These are phyloP conservation scores for Patiria pectinifera DNA, from an alignment of 53 echinoderm and acorn worm species.

Conservation along the genomic window DNA sequence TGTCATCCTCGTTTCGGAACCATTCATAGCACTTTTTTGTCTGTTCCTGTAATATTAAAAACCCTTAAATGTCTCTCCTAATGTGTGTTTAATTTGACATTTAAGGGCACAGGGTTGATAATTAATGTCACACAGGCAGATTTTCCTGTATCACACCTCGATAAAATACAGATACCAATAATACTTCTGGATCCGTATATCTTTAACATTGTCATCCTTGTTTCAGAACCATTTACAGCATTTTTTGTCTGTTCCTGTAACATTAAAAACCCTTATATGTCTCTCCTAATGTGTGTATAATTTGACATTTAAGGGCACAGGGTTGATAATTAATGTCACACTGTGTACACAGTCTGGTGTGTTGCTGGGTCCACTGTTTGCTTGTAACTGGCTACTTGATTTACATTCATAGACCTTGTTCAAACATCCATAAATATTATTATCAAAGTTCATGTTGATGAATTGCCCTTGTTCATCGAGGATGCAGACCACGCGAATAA, in stretches of 20 bases:
- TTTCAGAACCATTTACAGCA: background rate
- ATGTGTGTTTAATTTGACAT: background rate
- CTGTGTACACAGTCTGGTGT: background rate
- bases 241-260: background rate
- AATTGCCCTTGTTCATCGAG: background rate
- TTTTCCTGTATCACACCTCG: no score
- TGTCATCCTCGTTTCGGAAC: no score
- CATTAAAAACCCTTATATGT: no score
- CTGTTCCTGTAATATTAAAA: background rate
- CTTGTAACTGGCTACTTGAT: conserved; percentile 11
- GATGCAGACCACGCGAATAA: no score
- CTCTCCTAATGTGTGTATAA: background rate
- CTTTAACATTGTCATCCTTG: no score
- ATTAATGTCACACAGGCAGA: background rate
- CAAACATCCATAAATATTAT: background rate
- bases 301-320: background rate
- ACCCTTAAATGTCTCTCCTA: no score
- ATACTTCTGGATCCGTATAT: no score
- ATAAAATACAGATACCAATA: no score
- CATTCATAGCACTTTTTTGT: background rate
- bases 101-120: background rate
- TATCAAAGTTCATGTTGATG: background rate
- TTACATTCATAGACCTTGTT: background rate
- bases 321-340: background rate
- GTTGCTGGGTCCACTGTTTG: background rate